A percentile compares a stretch with the other conserved stretches of the same genome.
These are phyloP conservation scores for Cyprinella venusta DNA, from an alignment of 2,797 vertebrate species.

Conservation along the genomic window DNA sequence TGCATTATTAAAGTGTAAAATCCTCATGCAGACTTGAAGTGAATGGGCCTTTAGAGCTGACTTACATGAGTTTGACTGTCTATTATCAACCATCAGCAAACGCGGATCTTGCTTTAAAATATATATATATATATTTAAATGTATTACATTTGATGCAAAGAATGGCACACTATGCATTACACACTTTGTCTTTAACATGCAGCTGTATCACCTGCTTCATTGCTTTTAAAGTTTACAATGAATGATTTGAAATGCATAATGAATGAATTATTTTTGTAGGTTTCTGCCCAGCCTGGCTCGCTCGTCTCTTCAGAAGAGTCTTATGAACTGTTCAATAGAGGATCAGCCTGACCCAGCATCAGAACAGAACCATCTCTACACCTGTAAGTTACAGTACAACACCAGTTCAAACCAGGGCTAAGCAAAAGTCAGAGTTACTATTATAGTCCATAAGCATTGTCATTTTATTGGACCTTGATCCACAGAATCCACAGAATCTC, in stretches of 20 bases:
- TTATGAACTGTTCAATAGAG: conserved; percentile 82
- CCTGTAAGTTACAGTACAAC: conserved; percentile 78
- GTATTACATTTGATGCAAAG: not conserved
- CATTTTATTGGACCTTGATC: not conserved
- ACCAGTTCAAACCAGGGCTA: not conserved
- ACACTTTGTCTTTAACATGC: not conserved
- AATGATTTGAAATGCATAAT: not conserved
- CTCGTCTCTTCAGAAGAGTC: conserved; percentile 87
- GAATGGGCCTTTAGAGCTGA: not conserved
- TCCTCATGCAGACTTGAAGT: not conserved
- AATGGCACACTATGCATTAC: no score
- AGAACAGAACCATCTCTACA: conserved; percentile 72
- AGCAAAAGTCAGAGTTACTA: not conserved
- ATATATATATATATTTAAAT: no score
- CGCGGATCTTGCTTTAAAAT: no score
- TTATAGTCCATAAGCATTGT: not conserved
- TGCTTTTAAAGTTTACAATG: not conserved
- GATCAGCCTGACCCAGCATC: conserved; percentile 61
- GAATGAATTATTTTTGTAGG: conserved; percentile 68
- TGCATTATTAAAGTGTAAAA: not conserved
- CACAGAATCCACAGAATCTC: not conserved
- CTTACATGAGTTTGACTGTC: not conserved
- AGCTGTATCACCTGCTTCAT: not conserved
- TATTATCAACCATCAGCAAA: not conserved
- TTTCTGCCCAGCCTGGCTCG: conserved; percentile 92